Evolutionary conservation across 2,113 vertebrate species (phyloP), one percentile per base, ranked within the genome.

Genomic region (Bufo bufo): DNA sequence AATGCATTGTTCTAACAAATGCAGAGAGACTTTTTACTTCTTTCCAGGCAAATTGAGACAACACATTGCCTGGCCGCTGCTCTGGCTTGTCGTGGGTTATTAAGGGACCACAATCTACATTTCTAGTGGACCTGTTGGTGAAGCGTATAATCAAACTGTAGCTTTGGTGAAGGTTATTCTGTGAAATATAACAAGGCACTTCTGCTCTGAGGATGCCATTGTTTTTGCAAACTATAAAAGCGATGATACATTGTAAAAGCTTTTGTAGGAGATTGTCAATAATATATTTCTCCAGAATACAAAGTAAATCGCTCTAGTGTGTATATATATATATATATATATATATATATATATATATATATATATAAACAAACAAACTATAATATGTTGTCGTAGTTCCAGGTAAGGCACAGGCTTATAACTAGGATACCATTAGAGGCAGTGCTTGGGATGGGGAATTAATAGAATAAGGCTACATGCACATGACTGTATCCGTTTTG

Each of bases 1-100:
- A 61, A 81, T n/a, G 23, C 56, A 43, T 56, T 79, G 72, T 75
- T 75, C 12, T 75, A 49, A 75, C 72, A 49, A 75, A 75, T 75
- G 72, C 45, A 49, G 72, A 75, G 72, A 75, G 45, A 75, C 72
- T 75, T 75, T 45, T 49, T 49, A 75, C 72, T 75, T n/a, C 0
- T 49, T 75, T 20, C 72, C 72, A 9, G 45, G 49, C 16, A 75
- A 75, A 75, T 10, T 75, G 72, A 47, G 72, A 75, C 72, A 49
- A 50, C 45, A 75, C 72, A 75, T 19, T 20, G 72, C 72, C 72
- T 20, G 43, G 72, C 72, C 47, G 72, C 72, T 75, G 1, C 47
- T 74, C 45, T 17, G 4, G 1, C 71, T 50, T 17, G 72, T 75
- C 72, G 50, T 75, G 43, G 72, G 20, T 14, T 75, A 19, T 75